phyloP scores from a whole-genome alignment of 2,113 vertebrate genomes.

The Halichoeres trimaculatus region DNA sequence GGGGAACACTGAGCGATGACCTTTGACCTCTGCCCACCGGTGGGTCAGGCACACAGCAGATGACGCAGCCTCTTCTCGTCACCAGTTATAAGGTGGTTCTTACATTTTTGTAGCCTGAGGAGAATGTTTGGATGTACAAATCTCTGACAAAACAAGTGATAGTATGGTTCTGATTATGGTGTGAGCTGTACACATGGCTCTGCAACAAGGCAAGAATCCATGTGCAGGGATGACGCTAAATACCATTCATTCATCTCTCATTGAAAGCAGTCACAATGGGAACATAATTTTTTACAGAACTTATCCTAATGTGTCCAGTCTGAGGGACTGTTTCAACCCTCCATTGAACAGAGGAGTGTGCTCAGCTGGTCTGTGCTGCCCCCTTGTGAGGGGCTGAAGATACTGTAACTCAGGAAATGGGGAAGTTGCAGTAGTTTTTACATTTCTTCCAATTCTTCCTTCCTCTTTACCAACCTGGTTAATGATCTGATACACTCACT shows the following conservation, averaged over 20 bases:
- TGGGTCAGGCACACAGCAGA: constrained; percentile 33
- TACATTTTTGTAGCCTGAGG: not conserved
- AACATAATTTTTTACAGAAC: not conserved
- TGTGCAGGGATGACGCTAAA: constrained; percentile 5
- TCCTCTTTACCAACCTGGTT: no score
- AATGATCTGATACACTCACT: no score
- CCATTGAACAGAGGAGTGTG: not conserved
- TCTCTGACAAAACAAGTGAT: not conserved
- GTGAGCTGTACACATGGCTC: not conserved
- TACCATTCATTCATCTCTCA: constrained; percentile 12
- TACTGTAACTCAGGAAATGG: not conserved
- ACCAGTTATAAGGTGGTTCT: constrained; percentile 16
- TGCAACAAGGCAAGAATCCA: not conserved
- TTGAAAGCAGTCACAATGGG: constrained; percentile 16
- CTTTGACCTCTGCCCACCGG: constrained; percentile 37
- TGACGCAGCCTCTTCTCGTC: constrained; percentile 1
- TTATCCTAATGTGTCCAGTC: not conserved
- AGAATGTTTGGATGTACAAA: constrained; percentile 5
- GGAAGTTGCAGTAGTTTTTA: no score
- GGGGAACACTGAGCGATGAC: constrained; percentile 32
- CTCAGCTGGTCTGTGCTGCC: constrained; percentile 49
- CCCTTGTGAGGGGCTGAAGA: constrained; percentile 26
- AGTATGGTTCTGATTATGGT: not conserved
- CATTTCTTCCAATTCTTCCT: no score
- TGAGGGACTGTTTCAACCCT: not conserved